A percentile compares a stretch with the other conserved stretches of the same genome.
Conservation (phyloP, 2,797 vertebrate genomes). For the Nannoperca australis region DNA sequence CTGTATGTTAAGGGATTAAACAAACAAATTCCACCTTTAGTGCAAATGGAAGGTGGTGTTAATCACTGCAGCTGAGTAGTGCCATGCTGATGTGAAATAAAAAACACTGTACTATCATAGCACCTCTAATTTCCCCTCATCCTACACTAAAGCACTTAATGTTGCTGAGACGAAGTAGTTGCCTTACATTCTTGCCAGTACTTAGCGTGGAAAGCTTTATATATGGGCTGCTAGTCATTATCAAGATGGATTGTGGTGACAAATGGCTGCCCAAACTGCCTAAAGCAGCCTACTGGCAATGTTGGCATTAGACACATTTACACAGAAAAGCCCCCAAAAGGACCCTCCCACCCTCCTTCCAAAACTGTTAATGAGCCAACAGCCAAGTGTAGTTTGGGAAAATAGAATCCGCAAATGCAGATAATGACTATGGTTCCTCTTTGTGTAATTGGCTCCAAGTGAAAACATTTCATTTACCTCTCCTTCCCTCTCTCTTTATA, state of each 20-base stretch:
- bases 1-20: slow-evolving; percentile 17
- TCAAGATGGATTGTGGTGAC: slow-evolving; percentile 82
- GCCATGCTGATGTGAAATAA: slow-evolving; percentile 40
- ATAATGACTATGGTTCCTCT: slow-evolving; percentile 84
- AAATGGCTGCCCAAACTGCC: slow-evolving; percentile 79
- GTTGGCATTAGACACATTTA: slow-evolving; percentile 79
- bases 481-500: slow-evolving; percentile 61
- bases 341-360: slow-evolving; percentile 33
- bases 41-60: slow-evolving; percentile 39
- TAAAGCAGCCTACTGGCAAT: slow-evolving; percentile 74
- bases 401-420: slow-evolving; percentile 79
- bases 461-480: slow-evolving; percentile 82
- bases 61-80: slow-evolving; percentile 40
- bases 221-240: slow-evolving; percentile 82
- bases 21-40: slow-evolving; percentile 25
- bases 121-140: slow-evolving; percentile 70
- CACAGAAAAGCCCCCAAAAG: slow-evolving; percentile 65
- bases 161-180: slow-evolving; percentile 55
- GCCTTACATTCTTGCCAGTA: slow-evolving; percentile 64
- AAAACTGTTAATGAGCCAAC: slow-evolving; percentile 80
- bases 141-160: slow-evolving; percentile 59
- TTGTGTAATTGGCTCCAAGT: slow-evolving; percentile 81
- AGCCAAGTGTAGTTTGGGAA: slow-evolving; percentile 77
- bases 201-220: slow-evolving; percentile 71
- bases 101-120: slow-evolving; percentile 53